Evolutionary conservation across 1,140 invertebrate species (phyloP), one percentile per base, ranked within the genome.

Genomic region (Lordiphosa collinella): DNA sequence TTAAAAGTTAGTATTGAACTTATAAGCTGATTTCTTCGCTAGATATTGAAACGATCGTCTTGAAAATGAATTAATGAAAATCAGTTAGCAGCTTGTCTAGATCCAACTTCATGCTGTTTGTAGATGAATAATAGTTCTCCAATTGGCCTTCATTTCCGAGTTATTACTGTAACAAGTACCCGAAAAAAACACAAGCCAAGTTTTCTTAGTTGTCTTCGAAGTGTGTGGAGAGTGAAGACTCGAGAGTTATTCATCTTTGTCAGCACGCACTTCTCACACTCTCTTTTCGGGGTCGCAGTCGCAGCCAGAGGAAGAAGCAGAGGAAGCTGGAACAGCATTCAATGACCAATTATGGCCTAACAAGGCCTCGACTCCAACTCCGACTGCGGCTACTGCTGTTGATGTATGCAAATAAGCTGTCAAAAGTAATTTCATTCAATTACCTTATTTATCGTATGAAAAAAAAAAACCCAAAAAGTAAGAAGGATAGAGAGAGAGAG

Each of bases 381-480:
- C 25, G 34, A 12, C 50, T 48, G 22, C 22, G 31, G 35, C 63
- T 41, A 14, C 40, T 52, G 64, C 59, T 78, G 73, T 85, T 84
- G 78, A 84, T 84, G 72, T 85, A 84, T 84, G 78, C 78, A 84
- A 84, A 84, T 84, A 84, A 84, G 78, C 78, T 84, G 78, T 84
- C 78, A 84, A 84, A 84, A 84, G 78, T 85, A 84, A 84, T 84
- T 84, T 84, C 79, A 84, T 84, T 84, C 78, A 84, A 84, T 84
- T 84, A 84, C 78, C 78, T 84, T 84, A 85, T 84, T 84, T 84
- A 84, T 68, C 62, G 76, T 72, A 76, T 57, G 58, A 57, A 61
- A 61, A 48, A 22, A 53, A 34, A 2, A 37, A 38, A 25, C 35
- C 22, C 4, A 55, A 61, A 53, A 49, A 57, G 43, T 48, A 43